Evolutionary conservation across 2,888 invertebrate species (phyloP).

Genomic region (Xanthorhoe spadicearia): DNA sequence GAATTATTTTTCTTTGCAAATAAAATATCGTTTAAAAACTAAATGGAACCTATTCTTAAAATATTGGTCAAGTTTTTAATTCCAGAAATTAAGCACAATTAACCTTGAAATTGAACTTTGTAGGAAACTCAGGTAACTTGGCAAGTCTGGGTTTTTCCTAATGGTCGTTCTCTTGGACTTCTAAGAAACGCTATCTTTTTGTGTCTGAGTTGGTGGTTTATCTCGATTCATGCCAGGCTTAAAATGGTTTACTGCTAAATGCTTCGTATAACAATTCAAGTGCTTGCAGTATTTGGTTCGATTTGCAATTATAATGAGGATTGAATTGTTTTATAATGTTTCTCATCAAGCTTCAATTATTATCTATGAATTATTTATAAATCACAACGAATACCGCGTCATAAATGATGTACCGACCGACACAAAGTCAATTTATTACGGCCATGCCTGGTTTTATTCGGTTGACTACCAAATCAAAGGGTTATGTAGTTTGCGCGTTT

Average conservation of each 20-base stretch:
- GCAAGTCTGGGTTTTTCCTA: conserved; percentile 27
- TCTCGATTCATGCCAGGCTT: conserved; percentile 16
- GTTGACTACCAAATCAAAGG: not conserved
- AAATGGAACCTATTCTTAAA: no score
- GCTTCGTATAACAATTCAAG: not conserved
- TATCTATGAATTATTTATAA: conserved; percentile 30
- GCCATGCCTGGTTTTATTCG: no score
- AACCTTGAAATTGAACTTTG: not conserved
- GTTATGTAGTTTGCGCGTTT: no score
- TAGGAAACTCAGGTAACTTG: not conserved
- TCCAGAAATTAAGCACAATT: not conserved
- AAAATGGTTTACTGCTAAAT: conserved; percentile 7
- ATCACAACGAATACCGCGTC: conserved; percentile 8
- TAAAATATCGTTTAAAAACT: no score
- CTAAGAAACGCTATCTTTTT: conserved; percentile 33
- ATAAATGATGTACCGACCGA: not conserved
- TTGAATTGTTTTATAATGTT: conserved; percentile 16
- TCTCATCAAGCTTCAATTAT: conserved; percentile 24
- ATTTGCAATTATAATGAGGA: conserved; percentile 25
- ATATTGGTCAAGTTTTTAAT: not conserved
- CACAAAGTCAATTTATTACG: no score
- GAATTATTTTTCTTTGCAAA: not conserved
- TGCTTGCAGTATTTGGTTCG: conserved; percentile 15
- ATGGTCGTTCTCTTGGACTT: conserved; percentile 15
- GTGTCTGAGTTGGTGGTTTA: conserved; percentile 21